phyloP scores from a whole-genome alignment of 2,888 invertebrate genomes.

The Ormyrus nitidulus region DNA sequence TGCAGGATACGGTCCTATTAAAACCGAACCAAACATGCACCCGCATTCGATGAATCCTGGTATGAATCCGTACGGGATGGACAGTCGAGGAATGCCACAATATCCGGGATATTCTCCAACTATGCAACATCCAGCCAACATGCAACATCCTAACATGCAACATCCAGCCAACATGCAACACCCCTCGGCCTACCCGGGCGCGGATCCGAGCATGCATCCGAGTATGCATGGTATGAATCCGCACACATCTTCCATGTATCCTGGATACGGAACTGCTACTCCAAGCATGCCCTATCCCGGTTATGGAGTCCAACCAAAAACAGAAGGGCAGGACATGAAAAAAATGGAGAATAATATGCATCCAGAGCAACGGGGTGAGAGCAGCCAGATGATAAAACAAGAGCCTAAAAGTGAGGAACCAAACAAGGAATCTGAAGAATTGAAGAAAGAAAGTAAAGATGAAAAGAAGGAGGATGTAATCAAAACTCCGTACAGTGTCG shows the following conservation, averaged over 20 bases:
- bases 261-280: slow-evolving; percentile 58
- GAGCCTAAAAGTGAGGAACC: slow-evolving; percentile 65
- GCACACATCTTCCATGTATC: slow-evolving; percentile 63
- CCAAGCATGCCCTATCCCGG: slow-evolving; percentile 57
- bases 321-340: slow-evolving; percentile 31
- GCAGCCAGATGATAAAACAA: slow-evolving; percentile 60
- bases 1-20: slow-evolving; percentile 40
- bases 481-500: slow-evolving; percentile 70
- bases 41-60: slow-evolving; percentile 43
- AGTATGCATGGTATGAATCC: slow-evolving; percentile 58
- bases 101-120: slow-evolving; percentile 25
- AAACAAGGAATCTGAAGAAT: slow-evolving; percentile 62
- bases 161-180: slow-evolving; percentile 59
- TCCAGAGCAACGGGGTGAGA: not conserved
- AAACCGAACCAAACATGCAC: slow-evolving; percentile 47
- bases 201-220: slow-evolving; percentile 61
- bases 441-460: slow-evolving; percentile 60
- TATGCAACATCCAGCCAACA: slow-evolving; percentile 54
- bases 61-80: slow-evolving; percentile 49
- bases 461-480: slow-evolving; percentile 68
- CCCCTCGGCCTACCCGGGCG: slow-evolving; percentile 53
- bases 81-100: slow-evolving; percentile 48
- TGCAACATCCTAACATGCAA: slow-evolving; percentile 61
- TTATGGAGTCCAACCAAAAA: slow-evolving; percentile 57
- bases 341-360: slow-evolving; percentile 37